Evolutionary conservation across 2,888 invertebrate species (phyloP).

Genomic region (Xestia xanthographa): DNA sequence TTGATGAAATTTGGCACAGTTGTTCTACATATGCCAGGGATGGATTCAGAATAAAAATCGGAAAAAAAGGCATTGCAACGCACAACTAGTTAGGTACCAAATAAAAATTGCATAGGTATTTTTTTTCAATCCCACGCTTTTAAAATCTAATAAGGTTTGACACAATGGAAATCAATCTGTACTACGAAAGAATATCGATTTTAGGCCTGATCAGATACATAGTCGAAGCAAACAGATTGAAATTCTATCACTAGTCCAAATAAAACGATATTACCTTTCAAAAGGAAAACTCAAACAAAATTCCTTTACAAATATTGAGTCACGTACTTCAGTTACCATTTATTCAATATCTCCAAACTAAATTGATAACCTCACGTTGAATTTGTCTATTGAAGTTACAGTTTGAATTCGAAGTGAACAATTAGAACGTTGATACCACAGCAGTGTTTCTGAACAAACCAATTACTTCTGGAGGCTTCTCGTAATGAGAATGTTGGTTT

Average conservation of each 20-base stretch:
- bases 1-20: not conserved
- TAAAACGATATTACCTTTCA: conserved; percentile 14
- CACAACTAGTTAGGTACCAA: not conserved
- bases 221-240: conserved; percentile 12
- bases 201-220: not conserved
- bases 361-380: conserved; percentile 33
- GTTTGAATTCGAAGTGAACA: conserved; percentile 29
- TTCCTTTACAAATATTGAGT: conserved; percentile 32
- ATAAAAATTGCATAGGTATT: not conserved
- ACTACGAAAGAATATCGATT: not conserved
- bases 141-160: not conserved
- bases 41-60: not conserved
- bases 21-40: not conserved
- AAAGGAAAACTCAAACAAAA: conserved; percentile 32
- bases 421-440: conserved; percentile 12
- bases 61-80: too few relatives aligned
- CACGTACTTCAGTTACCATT: conserved; percentile 3
- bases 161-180: not conserved
- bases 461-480: conserved; percentile 25
- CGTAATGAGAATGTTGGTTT: conserved; percentile 18
- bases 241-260: conserved; percentile 25
- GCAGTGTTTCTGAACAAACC: conserved; percentile 33
- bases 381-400: conserved; percentile 19
- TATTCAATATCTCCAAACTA: conserved; percentile 34
- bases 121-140: not conserved